phyloP scores from a whole-genome alignment of 2,888 invertebrate species.

The Pseudanteris insignis region DNA sequence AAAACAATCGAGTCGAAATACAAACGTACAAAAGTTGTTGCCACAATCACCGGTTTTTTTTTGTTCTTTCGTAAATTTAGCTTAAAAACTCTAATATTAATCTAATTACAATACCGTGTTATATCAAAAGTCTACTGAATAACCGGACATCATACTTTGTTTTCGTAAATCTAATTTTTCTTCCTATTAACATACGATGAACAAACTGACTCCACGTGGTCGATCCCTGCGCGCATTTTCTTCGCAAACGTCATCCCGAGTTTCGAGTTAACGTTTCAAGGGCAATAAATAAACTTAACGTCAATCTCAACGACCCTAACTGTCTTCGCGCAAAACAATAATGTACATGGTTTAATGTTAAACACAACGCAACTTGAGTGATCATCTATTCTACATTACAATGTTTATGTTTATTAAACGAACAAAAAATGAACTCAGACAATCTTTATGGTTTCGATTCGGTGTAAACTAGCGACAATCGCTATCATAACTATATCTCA shows the following conservation, averaged over 20 bases:
- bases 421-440: too few relatives aligned
- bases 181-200: slow-evolving; percentile 12
- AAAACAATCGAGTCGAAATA: slow-evolving; percentile 36
- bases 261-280: slow-evolving; percentile 40
- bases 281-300: slow-evolving; percentile 53
- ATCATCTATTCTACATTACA: too few relatives aligned
- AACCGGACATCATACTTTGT: slow-evolving; percentile 7
- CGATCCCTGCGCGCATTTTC: slow-evolving; percentile 23
- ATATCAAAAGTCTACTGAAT: slow-evolving; percentile 26
- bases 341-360: slow-evolving; percentile 29
- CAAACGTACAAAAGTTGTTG: slow-evolving; percentile 32
- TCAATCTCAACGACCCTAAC: slow-evolving; percentile 22
- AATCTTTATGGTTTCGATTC: too few relatives aligned
- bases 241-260: slow-evolving; percentile 25
- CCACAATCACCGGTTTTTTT: slow-evolving; percentile 8
- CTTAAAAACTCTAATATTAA: slow-evolving; percentile 13
- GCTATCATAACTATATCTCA: too few relatives aligned
- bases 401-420: too few relatives aligned
- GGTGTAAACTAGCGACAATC: too few relatives aligned
- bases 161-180: not conserved
- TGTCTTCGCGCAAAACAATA: slow-evolving; percentile 26
- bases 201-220: slow-evolving; percentile 24
- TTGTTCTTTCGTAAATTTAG: slow-evolving; percentile 3
- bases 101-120: slow-evolving; percentile 22
- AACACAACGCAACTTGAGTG: slow-evolving; percentile 21